A percentile compares a stretch with the other conserved stretches of the same genome.
These are phyloP conservation scores for Deilephila porcellus DNA, from an alignment of 2,888 invertebrate genomes.

Conservation along the genomic window DNA sequence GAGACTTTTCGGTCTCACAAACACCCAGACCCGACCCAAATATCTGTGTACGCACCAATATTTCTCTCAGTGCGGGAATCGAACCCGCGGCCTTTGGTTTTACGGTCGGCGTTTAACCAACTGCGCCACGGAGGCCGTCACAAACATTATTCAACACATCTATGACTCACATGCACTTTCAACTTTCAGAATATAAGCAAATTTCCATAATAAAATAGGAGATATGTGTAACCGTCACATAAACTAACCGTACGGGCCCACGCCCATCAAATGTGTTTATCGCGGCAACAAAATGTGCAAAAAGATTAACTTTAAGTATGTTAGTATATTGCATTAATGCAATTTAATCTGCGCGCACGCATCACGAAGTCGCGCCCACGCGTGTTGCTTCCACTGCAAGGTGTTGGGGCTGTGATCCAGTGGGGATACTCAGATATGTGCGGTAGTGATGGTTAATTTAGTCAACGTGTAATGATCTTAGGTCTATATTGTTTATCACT, in stretches of 20 bases:
- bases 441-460: too few species aligned
- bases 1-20: too few species aligned
- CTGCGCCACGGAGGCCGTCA: too few species aligned
- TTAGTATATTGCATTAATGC: conserved; percentile 75
- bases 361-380: conserved; percentile 77
- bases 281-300: conserved; percentile 46
- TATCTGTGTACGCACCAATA: too few species aligned
- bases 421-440: not conserved
- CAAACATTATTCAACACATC: not conserved
- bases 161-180: not conserved
- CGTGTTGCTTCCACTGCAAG: conserved; percentile 63
- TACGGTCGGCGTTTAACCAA: too few species aligned
- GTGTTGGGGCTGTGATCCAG: conserved; percentile 46
- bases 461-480: too few species aligned
- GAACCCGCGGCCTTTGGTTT: too few species aligned
- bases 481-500: too few species aligned
- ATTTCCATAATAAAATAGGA: conserved; percentile 9
- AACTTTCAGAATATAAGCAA: not conserved
- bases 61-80: too few species aligned
- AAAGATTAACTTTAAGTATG: conserved; percentile 60
- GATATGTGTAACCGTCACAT: conserved; percentile 21
- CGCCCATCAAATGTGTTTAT: conserved; percentile 44
- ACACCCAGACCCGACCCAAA: too few species aligned
- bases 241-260: conserved; percentile 30
- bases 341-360: conserved; percentile 82